Evolutionary conservation across 2,888 invertebrate genomes (phyloP), one percentile per base, ranked within the genome.

Genomic region (Phortica okadai): DNA sequence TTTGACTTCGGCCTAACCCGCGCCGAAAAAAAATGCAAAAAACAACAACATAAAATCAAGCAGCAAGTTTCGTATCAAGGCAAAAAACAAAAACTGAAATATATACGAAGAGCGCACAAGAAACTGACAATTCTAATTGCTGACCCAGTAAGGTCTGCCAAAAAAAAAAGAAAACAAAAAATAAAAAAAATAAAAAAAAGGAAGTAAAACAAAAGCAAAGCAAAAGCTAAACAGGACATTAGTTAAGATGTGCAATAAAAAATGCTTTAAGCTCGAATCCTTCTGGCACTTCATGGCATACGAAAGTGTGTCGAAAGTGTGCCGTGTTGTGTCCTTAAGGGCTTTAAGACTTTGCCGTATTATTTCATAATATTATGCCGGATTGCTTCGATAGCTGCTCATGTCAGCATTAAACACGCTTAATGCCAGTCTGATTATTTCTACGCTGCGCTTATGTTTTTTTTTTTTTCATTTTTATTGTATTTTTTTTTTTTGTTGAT

Each of bases 61-160:
- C 33, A 33, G 33, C 33, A 33, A 33, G 33, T 33, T 33, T 33
- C 33, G 33, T 33, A 33, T 2, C 33, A 50, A 50, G 14, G 50
- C 2, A 50, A 50, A 11, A 50, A 50, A 50, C 8, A 50, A 50
- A 50, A 45, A 45, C 10, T 45, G 10, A 45, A 45, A 21, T 21
- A 21, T 21, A 21, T 21, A 44, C 44, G 44, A 45, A 50, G 44
- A 10, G n/a, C 25, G 54, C 44, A 45, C 41, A 69, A 64, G 33
- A 50, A 50, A 50, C 25, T 25, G 64, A 64, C 64, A 64, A 14
- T 33, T 64, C 64, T 64, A 64, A 64, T 64, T 64, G 64, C 64
- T 64, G 64, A 64, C 64, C 64, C 41, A 64, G 21, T 64, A 59
- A 59, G 6, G n/a, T 21, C 1, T 59, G 21, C 16, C 64, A 21